Percentiles rank a stretch among this genome's conserved stretches.
phyloP scores from a whole-genome alignment of 2,113 vertebrate genomes.

The Platichthys stellatus region DNA sequence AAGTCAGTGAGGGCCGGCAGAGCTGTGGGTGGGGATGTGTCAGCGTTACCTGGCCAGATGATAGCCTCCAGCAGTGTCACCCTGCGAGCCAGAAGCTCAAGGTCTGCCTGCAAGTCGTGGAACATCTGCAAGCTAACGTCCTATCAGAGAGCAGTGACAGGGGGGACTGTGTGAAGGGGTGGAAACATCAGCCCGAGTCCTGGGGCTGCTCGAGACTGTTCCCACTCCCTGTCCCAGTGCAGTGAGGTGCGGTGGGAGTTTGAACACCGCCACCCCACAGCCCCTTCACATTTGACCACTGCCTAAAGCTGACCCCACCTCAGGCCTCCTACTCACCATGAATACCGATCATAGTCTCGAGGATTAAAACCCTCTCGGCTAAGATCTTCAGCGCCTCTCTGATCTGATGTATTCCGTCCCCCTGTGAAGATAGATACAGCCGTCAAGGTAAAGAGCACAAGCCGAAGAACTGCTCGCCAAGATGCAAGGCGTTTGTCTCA shows the following conservation, averaged over 20 bases:
- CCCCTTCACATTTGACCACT: conserved; percentile 65
- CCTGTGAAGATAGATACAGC: conserved; percentile 97
- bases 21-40: conserved; percentile 65
- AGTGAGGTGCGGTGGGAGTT: conserved; percentile 49
- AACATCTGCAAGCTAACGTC: conserved; percentile 98
- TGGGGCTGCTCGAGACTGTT: conserved; percentile 69
- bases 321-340: conserved; percentile 95
- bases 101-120: conserved; percentile 94
- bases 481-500: conserved; percentile 74
- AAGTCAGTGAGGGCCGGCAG: conserved; percentile 40
- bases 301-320: conserved; percentile 82
- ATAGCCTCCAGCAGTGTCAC: conserved; percentile 99
- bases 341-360: conserved; percentile 99
- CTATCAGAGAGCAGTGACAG: conserved; percentile 94
- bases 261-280: conserved; percentile 27
- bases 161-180: conserved; percentile 68
- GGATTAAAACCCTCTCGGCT: conserved; percentile 99
- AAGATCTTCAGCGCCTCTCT: conserved; percentile 99
- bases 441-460: conserved; percentile 87
- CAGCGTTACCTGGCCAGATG: conserved; percentile 98
- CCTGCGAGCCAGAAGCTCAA: conserved; percentile 99
- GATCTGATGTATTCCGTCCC: conserved; percentile 99
- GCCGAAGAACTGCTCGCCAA: conserved; percentile 79
- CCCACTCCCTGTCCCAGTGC: conserved; percentile 62
- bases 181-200: conserved; percentile 70